These are phyloP conservation scores for Crotalus tigris DNA, from an alignment of 2,113 vertebrate species.

Conservation along the genomic window DNA sequence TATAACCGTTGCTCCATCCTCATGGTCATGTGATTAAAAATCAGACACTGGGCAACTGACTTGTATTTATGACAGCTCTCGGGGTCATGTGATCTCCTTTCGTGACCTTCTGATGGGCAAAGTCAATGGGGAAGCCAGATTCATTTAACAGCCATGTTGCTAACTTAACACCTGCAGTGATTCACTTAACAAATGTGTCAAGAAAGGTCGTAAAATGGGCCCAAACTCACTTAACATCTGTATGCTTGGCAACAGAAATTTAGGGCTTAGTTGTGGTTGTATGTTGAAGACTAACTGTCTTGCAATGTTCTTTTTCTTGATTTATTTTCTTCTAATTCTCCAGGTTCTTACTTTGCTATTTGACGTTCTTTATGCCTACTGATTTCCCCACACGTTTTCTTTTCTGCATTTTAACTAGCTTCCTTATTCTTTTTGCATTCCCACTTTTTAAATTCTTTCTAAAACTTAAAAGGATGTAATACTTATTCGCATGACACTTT, in stretches of 20 bases:
- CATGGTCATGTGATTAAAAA: neutral
- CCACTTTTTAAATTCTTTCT: neutral
- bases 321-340: neutral
- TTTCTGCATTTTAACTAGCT: neutral
- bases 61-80: neutral
- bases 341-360: neutral
- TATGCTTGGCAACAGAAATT: neutral
- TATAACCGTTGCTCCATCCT: neutral
- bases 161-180: neutral
- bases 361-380: neutral
- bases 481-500: no score
- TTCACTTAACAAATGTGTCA: neutral
- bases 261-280: neutral
- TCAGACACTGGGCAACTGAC: neutral
- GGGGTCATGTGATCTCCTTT: neutral
- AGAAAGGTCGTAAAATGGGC: neutral
- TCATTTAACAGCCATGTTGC: neutral
- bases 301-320: neutral
- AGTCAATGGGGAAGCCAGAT: neutral
- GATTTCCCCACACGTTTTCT: neutral
- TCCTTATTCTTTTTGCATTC: neutral
- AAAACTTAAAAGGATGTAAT: neutral
- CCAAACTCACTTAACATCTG: neutral
- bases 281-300: neutral
- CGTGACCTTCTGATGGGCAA: neutral